phyloP scores from a whole-genome alignment of 2,888 invertebrate genomes.

The Melanostoma scalare region DNA sequence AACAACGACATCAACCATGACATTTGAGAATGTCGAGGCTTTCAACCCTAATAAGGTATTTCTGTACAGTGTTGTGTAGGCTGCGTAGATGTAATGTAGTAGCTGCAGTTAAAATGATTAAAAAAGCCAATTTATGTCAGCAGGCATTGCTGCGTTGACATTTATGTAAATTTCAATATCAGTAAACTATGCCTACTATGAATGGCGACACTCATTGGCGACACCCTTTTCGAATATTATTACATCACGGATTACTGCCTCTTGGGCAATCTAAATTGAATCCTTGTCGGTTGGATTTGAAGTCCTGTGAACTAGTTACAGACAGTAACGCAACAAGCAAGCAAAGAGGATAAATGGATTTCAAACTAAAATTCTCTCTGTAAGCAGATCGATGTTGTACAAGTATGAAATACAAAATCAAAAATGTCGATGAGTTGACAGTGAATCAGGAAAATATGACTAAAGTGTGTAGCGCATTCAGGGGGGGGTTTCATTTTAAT shows the following conservation, averaged over 20 bases:
- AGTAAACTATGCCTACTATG: background rate
- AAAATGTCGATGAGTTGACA: too few species aligned
- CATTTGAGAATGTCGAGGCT: conserved; percentile 5
- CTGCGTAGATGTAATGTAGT: too few species aligned
- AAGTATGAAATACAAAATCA: too few species aligned
- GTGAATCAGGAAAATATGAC: too few species aligned
- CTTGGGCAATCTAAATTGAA: conserved; percentile 13
- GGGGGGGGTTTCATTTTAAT: too few species aligned
- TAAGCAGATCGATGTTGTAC: too few species aligned
- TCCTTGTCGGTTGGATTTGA: background rate
- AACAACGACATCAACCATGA: conserved; percentile 1
- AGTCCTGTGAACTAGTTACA: too few species aligned
- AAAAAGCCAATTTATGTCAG: background rate
- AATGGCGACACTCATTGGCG: conserved; percentile 9
- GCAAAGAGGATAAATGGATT: too few species aligned
- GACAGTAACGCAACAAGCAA: too few species aligned
- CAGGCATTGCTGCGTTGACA: conserved; percentile 5
- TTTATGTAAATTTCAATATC: conserved; percentile 32
- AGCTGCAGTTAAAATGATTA: conserved; percentile 4
- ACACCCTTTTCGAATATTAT: conserved; percentile 40
- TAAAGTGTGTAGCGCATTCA: too few species aligned
- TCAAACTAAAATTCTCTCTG: too few species aligned
- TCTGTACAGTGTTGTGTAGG: conserved; percentile 4
- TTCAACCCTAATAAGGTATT: background rate
- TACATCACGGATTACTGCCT: conserved; percentile 18